A percentile compares a stretch with the other conserved stretches of the same genome.
These are phyloP conservation scores for Lerista edwardsae DNA, from an alignment of 2,797 vertebrate genomes.

Conservation along the genomic window DNA sequence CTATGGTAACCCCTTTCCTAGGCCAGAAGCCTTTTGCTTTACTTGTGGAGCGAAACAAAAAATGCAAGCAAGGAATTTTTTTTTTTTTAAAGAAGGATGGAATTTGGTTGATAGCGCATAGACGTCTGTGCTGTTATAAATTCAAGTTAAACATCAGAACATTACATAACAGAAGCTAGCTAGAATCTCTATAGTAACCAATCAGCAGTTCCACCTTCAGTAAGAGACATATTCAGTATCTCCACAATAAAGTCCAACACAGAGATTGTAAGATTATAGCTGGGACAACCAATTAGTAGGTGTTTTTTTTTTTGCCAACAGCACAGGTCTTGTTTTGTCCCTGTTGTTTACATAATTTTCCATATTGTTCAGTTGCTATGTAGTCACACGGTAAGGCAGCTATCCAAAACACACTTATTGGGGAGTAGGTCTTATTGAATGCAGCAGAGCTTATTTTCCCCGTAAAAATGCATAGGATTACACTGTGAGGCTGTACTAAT, in stretches of 20 bases:
- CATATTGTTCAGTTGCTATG: neutral
- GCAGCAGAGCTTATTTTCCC: too few species aligned
- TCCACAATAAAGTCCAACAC: neutral
- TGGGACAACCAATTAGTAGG: neutral
- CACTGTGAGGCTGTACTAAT: too few species aligned
- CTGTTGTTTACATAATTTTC: neutral
- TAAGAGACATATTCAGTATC: neutral
- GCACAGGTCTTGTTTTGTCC: neutral
- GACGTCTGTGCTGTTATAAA: neutral
- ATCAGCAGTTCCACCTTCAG: neutral
- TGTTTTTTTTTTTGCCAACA: neutral
- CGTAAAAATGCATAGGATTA: too few species aligned
- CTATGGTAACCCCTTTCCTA: constrained; percentile 68
- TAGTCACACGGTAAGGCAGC: neutral
- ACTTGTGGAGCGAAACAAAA: neutral
- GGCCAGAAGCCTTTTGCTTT: constrained; percentile 60
- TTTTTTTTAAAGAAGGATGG: neutral
- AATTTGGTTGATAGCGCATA: neutral
- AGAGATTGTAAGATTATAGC: neutral
- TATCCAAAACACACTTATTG: neutral
- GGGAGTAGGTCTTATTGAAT: neutral
- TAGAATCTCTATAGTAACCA: constrained; percentile 6
- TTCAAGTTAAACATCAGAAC: neutral
- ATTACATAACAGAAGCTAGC: neutral
- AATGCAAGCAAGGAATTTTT: constrained; percentile 32